A percentile compares a stretch with the other conserved stretches of the same genome.
phyloP scores from a whole-genome alignment of 2,113 vertebrate species.

The Ceyx melanurus region DNA sequence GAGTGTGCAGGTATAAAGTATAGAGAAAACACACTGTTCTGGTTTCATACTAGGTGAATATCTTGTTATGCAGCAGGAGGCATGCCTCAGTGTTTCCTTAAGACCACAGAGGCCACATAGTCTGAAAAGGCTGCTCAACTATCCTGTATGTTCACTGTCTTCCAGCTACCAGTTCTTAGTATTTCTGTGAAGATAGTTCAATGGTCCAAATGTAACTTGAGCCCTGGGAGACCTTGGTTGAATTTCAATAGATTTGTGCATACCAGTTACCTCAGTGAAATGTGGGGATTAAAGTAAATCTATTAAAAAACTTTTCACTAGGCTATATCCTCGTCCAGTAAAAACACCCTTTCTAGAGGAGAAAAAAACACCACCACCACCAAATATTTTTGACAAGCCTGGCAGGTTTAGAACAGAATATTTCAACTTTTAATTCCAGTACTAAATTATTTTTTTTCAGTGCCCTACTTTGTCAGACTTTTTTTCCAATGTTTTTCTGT shows the following conservation, averaged over 20 bases:
- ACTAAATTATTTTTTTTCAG: not conserved
- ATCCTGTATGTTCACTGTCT: fast-evolving
- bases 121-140: not conserved
- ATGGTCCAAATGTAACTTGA: not conserved
- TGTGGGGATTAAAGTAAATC: not conserved
- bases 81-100: not conserved
- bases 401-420: not conserved
- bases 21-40: not conserved
- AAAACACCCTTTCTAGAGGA: not conserved
- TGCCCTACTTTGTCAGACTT: constrained; percentile 17
- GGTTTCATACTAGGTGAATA: fast-evolving
- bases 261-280: not conserved
- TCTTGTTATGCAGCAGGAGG: not conserved
- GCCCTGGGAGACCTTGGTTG: not conserved
- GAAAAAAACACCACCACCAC: not conserved
- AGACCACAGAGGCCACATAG: fast-evolving
- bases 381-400: constrained; percentile 12
- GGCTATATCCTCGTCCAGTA: not conserved
- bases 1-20: not conserved
- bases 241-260: not conserved
- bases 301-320: not conserved
- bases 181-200: not conserved
- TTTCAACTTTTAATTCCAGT: constrained; percentile 11
- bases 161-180: not conserved
- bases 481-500: constrained; percentile 12